Conservation (phyloP, 2,113 vertebrate genomes). For the Camelus dromedarius region DNA sequence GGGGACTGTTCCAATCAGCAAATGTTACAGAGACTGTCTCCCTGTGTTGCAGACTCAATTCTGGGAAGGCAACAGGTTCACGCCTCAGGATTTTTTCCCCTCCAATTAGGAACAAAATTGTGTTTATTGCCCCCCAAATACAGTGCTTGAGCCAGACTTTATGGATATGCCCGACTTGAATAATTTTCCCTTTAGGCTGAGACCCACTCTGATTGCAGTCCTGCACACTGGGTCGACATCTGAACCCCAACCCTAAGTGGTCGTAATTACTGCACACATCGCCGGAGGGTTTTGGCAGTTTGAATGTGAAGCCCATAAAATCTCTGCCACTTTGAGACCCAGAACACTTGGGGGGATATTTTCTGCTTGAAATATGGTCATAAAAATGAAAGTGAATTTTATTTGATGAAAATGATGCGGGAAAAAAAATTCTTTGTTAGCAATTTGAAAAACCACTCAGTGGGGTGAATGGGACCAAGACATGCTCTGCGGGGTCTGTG, state of each 20-base stretch:
- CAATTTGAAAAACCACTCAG: background rate
- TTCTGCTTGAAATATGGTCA: constrained; percentile 40
- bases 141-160: constrained; percentile 12
- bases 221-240: constrained; percentile 39
- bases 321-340: background rate
- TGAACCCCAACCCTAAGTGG: constrained; percentile 54
- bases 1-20: constrained; percentile 84
- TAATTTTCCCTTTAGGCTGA: constrained; percentile 39
- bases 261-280: constrained; percentile 66
- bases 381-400: constrained; percentile 64
- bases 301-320: constrained; percentile 45
- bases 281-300: constrained; percentile 23
- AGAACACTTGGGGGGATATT: constrained; percentile 5
- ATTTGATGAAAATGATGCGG: constrained; percentile 40
- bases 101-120: constrained; percentile 85
- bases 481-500: background rate
- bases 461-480: background rate
- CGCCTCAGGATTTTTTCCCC: constrained; percentile 73
- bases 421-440: background rate
- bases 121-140: constrained; percentile 68
- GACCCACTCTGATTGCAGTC: background rate
- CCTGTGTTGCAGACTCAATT: constrained; percentile 58
- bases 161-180: constrained; percentile 2
- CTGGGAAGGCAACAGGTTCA: constrained; percentile 80
- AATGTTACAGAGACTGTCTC: constrained; percentile 61